phyloP scores from a whole-genome alignment of 2,888 invertebrate species.

The Caenorhabditis sulstoni region DNA sequence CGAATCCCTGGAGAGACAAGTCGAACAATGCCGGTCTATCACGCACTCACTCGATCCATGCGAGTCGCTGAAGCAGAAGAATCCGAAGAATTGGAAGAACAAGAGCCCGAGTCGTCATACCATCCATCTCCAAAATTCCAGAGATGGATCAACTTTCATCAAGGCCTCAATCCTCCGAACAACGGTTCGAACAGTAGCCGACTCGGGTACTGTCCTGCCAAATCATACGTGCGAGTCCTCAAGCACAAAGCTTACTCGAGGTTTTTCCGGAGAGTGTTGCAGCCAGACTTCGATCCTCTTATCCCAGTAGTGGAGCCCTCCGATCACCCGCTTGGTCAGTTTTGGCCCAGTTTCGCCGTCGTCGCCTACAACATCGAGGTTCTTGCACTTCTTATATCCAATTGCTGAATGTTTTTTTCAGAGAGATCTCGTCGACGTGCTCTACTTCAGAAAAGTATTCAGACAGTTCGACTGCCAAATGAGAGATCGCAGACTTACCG shows the following conservation, averaged over 20 bases:
- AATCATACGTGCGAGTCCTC: no score
- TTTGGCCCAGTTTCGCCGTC: no score
- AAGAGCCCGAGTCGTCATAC: background rate
- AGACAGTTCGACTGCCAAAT: constrained; percentile 6
- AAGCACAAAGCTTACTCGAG: no score
- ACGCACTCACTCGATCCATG: constrained; percentile 18
- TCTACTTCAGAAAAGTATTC: background rate
- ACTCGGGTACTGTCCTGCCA: no score
- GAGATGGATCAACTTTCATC: background rate
- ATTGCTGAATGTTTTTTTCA: constrained; percentile 14
- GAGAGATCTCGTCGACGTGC: background rate
- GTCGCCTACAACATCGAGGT: no score
- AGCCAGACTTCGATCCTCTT: no score
- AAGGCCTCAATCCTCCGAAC: no score
- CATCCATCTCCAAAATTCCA: background rate
- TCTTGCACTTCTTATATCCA: background rate
- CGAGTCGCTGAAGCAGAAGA: background rate
- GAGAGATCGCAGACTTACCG: constrained; percentile 9
- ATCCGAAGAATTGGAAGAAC: background rate
- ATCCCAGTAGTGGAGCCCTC: no score
- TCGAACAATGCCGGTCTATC: constrained; percentile 21
- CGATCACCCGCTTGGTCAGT: no score
- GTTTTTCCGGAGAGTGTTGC: no score
- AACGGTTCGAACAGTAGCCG: no score
- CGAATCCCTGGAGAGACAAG: constrained; percentile 1